phyloP scores from a whole-genome alignment of 2,113 vertebrate genomes.

The Vulpes lagopus region DNA sequence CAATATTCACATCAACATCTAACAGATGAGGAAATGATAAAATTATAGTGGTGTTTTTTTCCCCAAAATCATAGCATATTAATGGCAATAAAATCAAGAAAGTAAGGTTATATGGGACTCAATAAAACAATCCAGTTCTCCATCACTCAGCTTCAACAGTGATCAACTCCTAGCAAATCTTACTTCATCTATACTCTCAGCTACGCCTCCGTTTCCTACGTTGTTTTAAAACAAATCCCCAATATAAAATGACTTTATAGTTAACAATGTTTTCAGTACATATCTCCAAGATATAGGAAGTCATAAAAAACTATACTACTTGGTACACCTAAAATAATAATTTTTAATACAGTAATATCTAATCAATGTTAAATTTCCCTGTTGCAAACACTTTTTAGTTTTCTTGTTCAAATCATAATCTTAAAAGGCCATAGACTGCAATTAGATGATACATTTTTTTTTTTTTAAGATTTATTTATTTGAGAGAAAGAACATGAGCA shows the following conservation, averaged over 20 bases:
- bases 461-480: not conserved
- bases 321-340: not conserved
- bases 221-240: conserved; percentile 11
- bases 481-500: too few relatives aligned
- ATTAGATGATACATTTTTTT: not conserved
- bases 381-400: not conserved
- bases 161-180: not conserved
- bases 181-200: not conserved
- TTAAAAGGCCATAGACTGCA: not conserved
- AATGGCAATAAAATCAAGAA: conserved; percentile 27
- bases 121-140: not conserved
- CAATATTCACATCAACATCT: not conserved
- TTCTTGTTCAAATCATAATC: conserved; percentile 13
- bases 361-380: conserved; percentile 27
- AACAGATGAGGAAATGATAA: conserved; percentile 16
- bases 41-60: not conserved
- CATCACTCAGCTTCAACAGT: not conserved
- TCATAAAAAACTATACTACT: not conserved
- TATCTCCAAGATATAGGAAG: not conserved
- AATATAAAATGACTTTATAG: conserved; percentile 2
- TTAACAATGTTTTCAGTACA: not conserved
- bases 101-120: not conserved
- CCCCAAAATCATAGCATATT: not conserved
- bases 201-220: not conserved
- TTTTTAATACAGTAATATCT: not conserved